Evolutionary conservation across 2,113 vertebrate species (phyloP), one percentile per base, ranked within the genome.

Genomic region (Pseudorasbora parva): DNA sequence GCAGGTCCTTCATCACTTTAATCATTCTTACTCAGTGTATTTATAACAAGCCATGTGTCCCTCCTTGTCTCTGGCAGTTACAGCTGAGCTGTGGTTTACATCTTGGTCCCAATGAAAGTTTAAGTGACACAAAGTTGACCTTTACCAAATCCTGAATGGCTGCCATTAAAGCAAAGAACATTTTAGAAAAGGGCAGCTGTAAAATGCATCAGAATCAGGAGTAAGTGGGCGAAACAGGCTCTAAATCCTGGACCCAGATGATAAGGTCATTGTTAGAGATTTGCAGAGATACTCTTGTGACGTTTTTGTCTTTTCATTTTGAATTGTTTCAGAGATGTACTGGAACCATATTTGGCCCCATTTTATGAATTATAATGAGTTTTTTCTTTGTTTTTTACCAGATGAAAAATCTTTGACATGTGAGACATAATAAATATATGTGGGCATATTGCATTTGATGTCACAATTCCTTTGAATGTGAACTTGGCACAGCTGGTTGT

Each of bases 361-460:
- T 59, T 82, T 72, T 3, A 21, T n/a, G 23, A 64, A 8, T 0
- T 4, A 15, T 74, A 25, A 47, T 62, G 33, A 56, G 9, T 19
- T 6, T 73, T 41, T 43, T 43, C 68, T 72, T 60, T 25, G 56
- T 49, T 82, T 33, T 25, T 76, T 76, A n/a, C 12, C 15, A 64
- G 59, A 83, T 37, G 10, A 57, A 66, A 71, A 68, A 75, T 82
- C 51, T 81, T 54, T 69, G 69, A 74, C 19, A 56, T 30, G 23
- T n/a, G 14, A 25, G 71, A 23, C 14, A 19, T 27, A 41, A 49
- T 23, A 75, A 25, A 72, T 56, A 12, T 25, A 66, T 49, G 37
- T 60, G 19, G 57, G 45, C 78, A 71, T 54, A 25, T 88, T 78
- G 71, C 78, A 73, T 88, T 84, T 87, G 43, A 82, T 56, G 77